A percentile compares a stretch with the other conserved stretches of the same genome.
Evolutionary conservation across 2,888 invertebrate species (phyloP).

Genomic region (Oscheius onirici): DNA sequence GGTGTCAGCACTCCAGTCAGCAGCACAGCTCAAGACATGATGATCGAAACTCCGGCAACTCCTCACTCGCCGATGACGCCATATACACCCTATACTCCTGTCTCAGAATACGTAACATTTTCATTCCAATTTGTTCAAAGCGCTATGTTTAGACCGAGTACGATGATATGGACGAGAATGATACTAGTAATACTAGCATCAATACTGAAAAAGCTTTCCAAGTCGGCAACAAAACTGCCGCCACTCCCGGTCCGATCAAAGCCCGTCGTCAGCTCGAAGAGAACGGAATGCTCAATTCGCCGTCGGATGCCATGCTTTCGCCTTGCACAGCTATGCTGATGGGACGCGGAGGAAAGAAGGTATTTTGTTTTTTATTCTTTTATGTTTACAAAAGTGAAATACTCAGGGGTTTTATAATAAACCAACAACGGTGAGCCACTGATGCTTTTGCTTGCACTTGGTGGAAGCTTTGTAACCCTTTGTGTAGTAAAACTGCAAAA

Average conservation of each 20-base stretch:
- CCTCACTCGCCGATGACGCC: constrained; percentile 4
- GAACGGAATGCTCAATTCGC: constrained; percentile 47
- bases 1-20: constrained; percentile 11
- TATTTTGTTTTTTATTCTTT: not conserved
- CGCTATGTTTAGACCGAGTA: not conserved
- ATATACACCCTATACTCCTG: not conserved
- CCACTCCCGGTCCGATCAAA: constrained; percentile 51
- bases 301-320: constrained; percentile 56
- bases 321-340: constrained; percentile 57
- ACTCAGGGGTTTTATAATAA: constrained; percentile 25
- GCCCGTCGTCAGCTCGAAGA: constrained; percentile 51
- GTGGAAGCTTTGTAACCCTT: not conserved
- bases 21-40: constrained; percentile 11
- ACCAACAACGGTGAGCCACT: constrained; percentile 10
- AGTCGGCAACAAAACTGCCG: not conserved
- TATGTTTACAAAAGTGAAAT: not conserved
- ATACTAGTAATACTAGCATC: constrained; percentile 26
- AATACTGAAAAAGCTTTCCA: constrained; percentile 29
- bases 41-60: constrained; percentile 20
- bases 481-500: not conserved
- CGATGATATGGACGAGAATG: constrained; percentile 29
- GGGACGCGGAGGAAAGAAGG: constrained; percentile 39
- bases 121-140: not conserved
- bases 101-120: not conserved
- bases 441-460: not conserved